Conservation (phyloP, 2,888 invertebrate species). For the Rhynchonema sp. region DNA sequence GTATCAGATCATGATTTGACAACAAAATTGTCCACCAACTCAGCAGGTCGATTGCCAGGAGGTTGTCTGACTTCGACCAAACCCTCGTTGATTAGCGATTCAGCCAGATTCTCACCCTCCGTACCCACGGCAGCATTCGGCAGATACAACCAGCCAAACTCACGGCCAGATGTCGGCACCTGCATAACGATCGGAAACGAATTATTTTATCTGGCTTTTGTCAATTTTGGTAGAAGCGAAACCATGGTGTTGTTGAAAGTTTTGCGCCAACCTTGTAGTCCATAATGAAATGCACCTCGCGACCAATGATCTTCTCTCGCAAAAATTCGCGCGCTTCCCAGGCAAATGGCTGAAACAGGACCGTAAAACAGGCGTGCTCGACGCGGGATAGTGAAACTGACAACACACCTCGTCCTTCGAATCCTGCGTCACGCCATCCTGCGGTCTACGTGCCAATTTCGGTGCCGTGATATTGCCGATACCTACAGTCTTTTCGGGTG, state of each 20-base stretch:
- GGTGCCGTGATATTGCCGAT: conserved; percentile 80
- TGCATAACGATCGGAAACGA: too few relatives aligned
- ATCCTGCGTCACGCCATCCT: conserved; percentile 31
- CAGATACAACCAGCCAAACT: not conserved
- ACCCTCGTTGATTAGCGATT: conserved; percentile 69
- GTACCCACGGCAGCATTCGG: conserved; percentile 15
- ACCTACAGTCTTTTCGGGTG: conserved; percentile 64
- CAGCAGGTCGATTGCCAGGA: not conserved
- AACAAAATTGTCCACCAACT: too few relatives aligned
- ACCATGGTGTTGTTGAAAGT: too few relatives aligned
- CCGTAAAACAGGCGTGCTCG: too few relatives aligned
- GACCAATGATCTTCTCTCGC: conserved; percentile 71
- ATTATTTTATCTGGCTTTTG: too few relatives aligned
- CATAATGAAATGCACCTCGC: conserved; percentile 59
- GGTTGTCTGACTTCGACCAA: conserved; percentile 49
- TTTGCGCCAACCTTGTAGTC: too few relatives aligned
- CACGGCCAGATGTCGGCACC: not conserved
- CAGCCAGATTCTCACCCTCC: conserved; percentile 66
- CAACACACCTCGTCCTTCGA: conserved; percentile 34
- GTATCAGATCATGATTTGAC: too few relatives aligned
- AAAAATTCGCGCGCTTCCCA: conserved; percentile 94
- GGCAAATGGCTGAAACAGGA: conserved; percentile 60
- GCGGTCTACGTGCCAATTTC: conserved; percentile 58
- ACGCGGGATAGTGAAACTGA: too few relatives aligned
- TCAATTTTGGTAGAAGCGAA: too few relatives aligned